Percentiles rank a stretch among this genome's conserved stretches.
These are phyloP conservation scores for Fistularia commersonii DNA, from an alignment of 2,797 vertebrate species.

Conservation along the genomic window DNA sequence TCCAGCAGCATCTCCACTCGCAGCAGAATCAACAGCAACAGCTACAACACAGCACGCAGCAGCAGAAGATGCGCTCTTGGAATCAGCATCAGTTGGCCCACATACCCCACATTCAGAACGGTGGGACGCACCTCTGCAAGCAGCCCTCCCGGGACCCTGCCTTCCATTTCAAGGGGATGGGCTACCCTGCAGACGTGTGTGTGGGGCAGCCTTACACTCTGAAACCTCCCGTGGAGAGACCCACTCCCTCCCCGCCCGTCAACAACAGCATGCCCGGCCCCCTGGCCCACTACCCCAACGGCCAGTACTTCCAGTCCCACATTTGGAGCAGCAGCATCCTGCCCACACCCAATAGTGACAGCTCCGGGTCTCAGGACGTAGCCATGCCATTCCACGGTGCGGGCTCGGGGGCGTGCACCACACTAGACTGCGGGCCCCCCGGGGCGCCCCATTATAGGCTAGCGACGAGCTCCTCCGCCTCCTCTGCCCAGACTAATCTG, in stretches of 20 bases:
- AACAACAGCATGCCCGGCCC: slow-evolving; percentile 84
- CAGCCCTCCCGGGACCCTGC: slow-evolving; percentile 80
- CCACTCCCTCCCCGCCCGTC: slow-evolving; percentile 91
- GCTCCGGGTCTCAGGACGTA: slow-evolving; percentile 98
- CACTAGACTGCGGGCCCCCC: slow-evolving; percentile 85
- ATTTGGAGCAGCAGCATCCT: slow-evolving; percentile 98
- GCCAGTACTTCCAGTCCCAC: slow-evolving; percentile 91
- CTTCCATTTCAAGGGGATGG: slow-evolving; percentile 85
- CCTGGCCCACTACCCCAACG: slow-evolving; percentile 87
- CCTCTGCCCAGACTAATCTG: slow-evolving; percentile 89
- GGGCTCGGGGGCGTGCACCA: slow-evolving; percentile 74
- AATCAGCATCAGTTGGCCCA: slow-evolving; percentile 94
- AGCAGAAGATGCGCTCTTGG: slow-evolving; percentile 88
- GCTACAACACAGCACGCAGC: slow-evolving; percentile 75
- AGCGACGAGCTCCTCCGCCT: slow-evolving; percentile 75
- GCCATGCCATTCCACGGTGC: slow-evolving; percentile 89
- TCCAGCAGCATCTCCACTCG: slow-evolving; percentile 61
- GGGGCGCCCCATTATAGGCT: slow-evolving; percentile 89
- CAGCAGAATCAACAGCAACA: slow-evolving; percentile 62
- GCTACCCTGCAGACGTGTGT: slow-evolving; percentile 92
- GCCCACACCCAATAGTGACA: slow-evolving; percentile 98
- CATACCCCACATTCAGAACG: slow-evolving; percentile 88
- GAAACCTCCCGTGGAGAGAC: slow-evolving; percentile 91
- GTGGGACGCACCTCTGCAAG: slow-evolving; percentile 82
- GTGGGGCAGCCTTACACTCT: slow-evolving; percentile 91